Base-by-base conservation (phyloP, 2,888 invertebrate species). In the Ashinkailepas kermadecensis region DNA sequence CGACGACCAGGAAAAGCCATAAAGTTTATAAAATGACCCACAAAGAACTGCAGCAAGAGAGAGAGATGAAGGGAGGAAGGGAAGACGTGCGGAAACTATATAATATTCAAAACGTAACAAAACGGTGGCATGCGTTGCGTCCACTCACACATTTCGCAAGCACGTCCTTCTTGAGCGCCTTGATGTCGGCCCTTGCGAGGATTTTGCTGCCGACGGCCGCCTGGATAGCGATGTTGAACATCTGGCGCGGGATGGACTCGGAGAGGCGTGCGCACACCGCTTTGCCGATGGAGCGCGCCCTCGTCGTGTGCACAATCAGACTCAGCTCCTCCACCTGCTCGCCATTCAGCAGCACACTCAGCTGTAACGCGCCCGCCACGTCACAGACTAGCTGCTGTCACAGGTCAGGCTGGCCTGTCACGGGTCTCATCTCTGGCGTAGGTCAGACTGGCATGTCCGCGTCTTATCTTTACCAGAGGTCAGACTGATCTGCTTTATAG, bases 111-210 rank as follows among this genome's bases (percentile, higher is more conserved):
- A 39, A 39, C 39, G 39, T 39, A 39, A 39, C 39, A 39, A 39
- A 39, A 39, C 39, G 39, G 39, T 39, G 39, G 39, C 39, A 4
- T 39, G 39, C 39, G 39, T 39, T 39, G 39, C 39, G 39, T 39
- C 39, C 9, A 70, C 70, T 74, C 54, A 74, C 74, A 84, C 96
- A 89, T 91, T 97, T 97, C 1, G 95, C 94, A 0, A 95, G 93
- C 0, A 98, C 97, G 89, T 98, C 96, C 89, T 98, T 98, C 85
- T 94, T 91, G 85, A 92, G 94, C 0, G 97, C 91, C 87, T 94
- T 94, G 64, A 98, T 89, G 81, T 92, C 95, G 89, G 96, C 95
- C 85, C 97, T 91, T 0, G 95, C 94, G 18, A 95, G 87, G 1
- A 97, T 90, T 89, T 94, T 95, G 23, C 91, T 91, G 18, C 92